phyloP scores from a whole-genome alignment of 53 echinoderm and acorn worm genomes.

The Mesocentrotus franciscanus region DNA sequence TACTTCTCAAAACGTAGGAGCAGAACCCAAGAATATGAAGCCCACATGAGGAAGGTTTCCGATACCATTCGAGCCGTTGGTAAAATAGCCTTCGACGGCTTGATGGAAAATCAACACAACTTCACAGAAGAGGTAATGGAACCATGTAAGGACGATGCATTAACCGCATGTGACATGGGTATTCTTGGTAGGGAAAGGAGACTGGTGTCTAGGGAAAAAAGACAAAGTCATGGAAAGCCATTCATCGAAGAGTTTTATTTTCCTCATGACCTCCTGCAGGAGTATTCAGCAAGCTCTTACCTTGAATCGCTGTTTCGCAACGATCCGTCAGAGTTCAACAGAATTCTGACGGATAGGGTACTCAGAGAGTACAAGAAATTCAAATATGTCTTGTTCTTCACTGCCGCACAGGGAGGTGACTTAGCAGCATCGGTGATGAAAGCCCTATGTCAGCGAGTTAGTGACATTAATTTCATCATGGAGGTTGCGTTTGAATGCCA shows the following conservation, averaged over 20 bases:
- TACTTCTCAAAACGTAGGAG: not conserved
- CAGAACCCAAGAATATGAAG: too few relatives aligned
- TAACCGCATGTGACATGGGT: not conserved
- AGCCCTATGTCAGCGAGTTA: not conserved
- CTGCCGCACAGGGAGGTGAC: not conserved
- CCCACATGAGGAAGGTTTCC: not conserved
- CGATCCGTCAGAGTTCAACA: not conserved
- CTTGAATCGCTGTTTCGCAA: not conserved
- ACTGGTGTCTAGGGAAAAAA: not conserved
- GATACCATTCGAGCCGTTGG: not conserved
- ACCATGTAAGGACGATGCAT: too few relatives aligned
- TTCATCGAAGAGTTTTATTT: not conserved
- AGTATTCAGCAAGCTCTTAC: not conserved
- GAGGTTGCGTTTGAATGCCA: constrained; percentile 23
- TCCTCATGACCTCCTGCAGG: not conserved
- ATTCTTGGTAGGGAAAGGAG: not conserved
- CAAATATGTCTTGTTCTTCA: not conserved
- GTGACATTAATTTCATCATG: not conserved
- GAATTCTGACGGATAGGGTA: not conserved
- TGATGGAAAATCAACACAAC: not conserved
- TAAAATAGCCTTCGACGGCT: not conserved
- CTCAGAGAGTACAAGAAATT: not conserved
- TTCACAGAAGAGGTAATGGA: not conserved
- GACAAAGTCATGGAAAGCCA: not conserved
- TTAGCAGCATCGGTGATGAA: not conserved